phyloP scores from a whole-genome alignment of 1,140 invertebrate genomes.

The Berghia stephanieae region DNA sequence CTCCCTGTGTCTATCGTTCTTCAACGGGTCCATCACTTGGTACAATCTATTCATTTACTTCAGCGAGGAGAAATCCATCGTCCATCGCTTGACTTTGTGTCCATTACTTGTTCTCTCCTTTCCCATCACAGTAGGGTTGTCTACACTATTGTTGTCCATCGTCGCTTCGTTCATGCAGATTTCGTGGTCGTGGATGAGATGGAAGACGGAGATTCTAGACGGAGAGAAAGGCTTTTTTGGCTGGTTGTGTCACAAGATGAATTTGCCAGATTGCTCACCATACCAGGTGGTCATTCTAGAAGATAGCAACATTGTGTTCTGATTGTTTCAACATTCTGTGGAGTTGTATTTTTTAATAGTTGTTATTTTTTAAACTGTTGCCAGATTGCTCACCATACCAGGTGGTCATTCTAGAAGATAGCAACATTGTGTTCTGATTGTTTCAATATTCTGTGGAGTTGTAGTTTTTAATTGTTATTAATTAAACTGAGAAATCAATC shows the following conservation, averaged over 20 bases:
- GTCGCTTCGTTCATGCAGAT: conserved; percentile 77
- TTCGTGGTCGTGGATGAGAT: conserved; percentile 75
- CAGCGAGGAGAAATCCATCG: conserved; percentile 74
- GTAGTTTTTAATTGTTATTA: no score
- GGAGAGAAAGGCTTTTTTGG: conserved; percentile 84
- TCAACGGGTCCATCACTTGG: conserved; percentile 80
- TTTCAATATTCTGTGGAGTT: no score
- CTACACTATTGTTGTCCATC: conserved; percentile 74
- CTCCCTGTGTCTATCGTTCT: conserved; percentile 77
- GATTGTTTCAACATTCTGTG: no score
- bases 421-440: no score
- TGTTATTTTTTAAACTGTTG: no score
- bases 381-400: conserved; percentile 78
- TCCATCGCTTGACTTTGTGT: conserved; percentile 70
- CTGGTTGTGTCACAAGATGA: conserved; percentile 77
- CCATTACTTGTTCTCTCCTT: conserved; percentile 78
- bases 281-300: conserved; percentile 70
- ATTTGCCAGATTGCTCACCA: conserved; percentile 77
- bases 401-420: conserved; percentile 64
- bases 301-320: no score
- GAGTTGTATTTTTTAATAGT: no score
- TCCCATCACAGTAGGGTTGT: conserved; percentile 76
- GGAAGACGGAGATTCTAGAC: conserved; percentile 78
- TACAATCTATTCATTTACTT: conserved; percentile 80
- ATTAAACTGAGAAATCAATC: no score